Conservation (phyloP, 2,113 vertebrate genomes). For the Peucedramus taeniatus region DNA sequence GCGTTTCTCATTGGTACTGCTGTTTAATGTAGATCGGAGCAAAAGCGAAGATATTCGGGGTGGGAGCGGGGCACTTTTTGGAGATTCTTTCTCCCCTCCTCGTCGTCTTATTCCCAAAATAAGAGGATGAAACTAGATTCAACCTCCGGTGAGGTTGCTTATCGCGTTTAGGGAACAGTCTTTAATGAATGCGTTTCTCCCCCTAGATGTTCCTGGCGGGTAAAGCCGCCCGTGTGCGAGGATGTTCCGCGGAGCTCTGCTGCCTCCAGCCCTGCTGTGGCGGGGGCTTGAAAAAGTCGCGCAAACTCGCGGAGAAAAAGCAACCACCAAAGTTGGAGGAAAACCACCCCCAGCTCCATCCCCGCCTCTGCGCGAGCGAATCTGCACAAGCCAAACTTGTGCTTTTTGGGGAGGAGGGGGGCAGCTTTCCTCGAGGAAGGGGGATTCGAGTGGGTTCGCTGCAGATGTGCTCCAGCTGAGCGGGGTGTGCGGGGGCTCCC, state of each 20-base stretch:
- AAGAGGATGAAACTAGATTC: not conserved
- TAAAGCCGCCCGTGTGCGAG: not conserved
- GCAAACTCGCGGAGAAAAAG: not conserved
- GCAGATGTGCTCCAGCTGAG: not conserved
- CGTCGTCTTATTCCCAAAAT: not conserved
- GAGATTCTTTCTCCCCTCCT: not conserved
- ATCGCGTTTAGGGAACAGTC: not conserved
- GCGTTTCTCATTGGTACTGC: not conserved
- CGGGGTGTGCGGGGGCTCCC: not conserved
- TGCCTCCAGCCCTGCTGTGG: not conserved
- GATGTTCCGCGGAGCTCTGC: not conserved
- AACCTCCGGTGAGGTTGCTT: not conserved
- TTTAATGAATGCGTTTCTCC: not conserved
- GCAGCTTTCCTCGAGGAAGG: not conserved
- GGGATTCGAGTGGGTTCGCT: not conserved
- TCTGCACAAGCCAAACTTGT: not conserved
- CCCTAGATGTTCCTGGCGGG: not conserved
- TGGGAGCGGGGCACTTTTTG: not conserved
- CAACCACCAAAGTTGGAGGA: not conserved
- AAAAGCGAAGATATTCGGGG: not conserved
- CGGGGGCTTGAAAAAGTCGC: not conserved
- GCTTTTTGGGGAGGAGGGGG: not conserved
- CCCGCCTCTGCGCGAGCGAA: not conserved
- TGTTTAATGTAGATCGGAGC: not conserved
- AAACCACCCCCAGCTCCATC: not conserved